Percentiles rank a stretch among this genome's conserved stretches.
Conservation (phyloP, 2,113 vertebrate genomes). For the Chloropsis hardwickii region DNA sequence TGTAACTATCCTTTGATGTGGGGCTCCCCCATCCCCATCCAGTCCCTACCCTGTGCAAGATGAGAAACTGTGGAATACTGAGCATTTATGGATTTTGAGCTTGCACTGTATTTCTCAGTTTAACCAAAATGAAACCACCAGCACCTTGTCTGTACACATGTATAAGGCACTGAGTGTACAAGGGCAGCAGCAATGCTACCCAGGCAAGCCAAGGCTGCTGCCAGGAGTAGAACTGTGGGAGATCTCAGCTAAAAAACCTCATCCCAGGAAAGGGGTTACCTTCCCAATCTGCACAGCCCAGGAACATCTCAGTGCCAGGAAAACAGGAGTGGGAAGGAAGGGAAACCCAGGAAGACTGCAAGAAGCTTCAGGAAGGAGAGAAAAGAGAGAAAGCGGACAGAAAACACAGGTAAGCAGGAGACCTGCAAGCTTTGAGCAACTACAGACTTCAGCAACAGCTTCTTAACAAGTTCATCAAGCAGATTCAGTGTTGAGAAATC, state of each 20-base stretch:
- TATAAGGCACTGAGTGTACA: not conserved
- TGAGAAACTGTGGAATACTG: not conserved
- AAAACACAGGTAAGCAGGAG: not conserved
- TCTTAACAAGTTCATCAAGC: not conserved
- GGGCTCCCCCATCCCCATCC: not conserved
- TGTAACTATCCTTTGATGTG: not conserved
- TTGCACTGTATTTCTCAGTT: not conserved
- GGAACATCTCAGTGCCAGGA: not conserved
- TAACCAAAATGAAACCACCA: not conserved
- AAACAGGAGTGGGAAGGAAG: not conserved
- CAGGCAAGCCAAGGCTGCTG: not conserved
- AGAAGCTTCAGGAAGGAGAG: not conserved
- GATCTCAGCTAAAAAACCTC: not conserved
- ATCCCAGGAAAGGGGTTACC: not conserved
- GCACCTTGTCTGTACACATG: not conserved
- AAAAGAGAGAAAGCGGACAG: not conserved
- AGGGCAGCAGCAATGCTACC: not conserved
- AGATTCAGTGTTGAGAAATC: not conserved
- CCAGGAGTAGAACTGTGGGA: not conserved
- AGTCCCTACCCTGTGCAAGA: not conserved
- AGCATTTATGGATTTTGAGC: not conserved
- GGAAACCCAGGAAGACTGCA: not conserved
- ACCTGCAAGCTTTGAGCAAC: not conserved
- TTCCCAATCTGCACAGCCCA: not conserved
- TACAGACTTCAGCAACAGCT: not conserved